Conservation (phyloP, 2,888 invertebrate genomes). For the Papilio gigon region DNA sequence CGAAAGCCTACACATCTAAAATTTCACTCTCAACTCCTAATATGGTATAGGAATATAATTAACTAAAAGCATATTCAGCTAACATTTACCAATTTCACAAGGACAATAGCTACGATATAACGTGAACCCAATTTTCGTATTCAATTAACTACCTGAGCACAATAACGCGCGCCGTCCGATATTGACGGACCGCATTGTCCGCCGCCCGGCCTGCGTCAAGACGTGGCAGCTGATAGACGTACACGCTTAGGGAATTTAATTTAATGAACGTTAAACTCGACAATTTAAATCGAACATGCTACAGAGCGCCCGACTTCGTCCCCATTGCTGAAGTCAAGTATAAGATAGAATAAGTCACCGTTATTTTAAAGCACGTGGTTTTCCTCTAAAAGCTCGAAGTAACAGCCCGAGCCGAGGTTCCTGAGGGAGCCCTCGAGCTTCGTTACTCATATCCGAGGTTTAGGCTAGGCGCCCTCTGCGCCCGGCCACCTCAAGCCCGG, state of each 20-base stretch:
- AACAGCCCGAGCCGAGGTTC: no score
- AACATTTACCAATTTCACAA: constrained; percentile 20
- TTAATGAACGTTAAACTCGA: constrained; percentile 22
- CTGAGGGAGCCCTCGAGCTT: no score
- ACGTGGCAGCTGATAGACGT: constrained; percentile 34
- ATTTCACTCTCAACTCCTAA: constrained; percentile 1
- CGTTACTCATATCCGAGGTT: no score
- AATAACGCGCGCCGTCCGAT: constrained; percentile 34
- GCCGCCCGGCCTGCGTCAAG: constrained; percentile 20
- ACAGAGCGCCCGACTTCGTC: no score
- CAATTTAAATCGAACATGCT: not conserved
- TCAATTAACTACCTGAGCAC: constrained; percentile 38
- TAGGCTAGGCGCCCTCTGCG: no score
- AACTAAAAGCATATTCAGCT: constrained; percentile 16
- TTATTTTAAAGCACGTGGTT: no score
- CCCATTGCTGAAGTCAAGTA: no score
- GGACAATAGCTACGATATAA: constrained; percentile 27
- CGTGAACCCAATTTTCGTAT: constrained; percentile 31
- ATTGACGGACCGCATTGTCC: constrained; percentile 38
- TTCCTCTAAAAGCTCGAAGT: no score
- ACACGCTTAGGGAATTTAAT: constrained; percentile 31
- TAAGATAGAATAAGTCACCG: no score
- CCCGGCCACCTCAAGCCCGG: no score
- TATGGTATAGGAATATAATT: not conserved
- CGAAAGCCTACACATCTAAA: not conserved